A percentile compares a stretch with the other conserved stretches of the same genome.
phyloP scores from a whole-genome alignment of 2,888 invertebrate species.

The Troglohyphantes excavatus region DNA sequence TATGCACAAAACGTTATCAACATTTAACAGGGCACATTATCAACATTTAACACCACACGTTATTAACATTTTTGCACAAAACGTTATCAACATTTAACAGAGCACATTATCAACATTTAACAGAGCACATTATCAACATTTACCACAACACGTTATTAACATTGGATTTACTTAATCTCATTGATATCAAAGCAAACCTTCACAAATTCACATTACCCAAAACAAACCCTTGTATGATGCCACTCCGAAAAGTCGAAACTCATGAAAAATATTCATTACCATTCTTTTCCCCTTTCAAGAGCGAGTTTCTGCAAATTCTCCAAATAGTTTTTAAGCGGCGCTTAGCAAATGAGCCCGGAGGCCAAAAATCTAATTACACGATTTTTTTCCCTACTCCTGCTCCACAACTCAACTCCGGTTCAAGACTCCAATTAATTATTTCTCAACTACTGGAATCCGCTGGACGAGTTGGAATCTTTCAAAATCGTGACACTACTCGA shows the following conservation, averaged over 20 bases:
- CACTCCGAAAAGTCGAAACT: conserved; percentile 31
- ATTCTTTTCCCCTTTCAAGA: conserved; percentile 49
- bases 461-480: conserved; percentile 73
- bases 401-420: conserved; percentile 47
- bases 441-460: conserved; percentile 76
- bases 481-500: conserved; percentile 73
- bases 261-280: conserved; percentile 76
- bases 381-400: conserved; percentile 34
- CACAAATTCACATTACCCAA: neutral
- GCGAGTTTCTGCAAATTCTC: conserved; percentile 75
- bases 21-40: too few relatives aligned
- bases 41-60: too few relatives aligned
- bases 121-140: too few relatives aligned
- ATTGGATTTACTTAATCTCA: too few relatives aligned
- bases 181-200: too few relatives aligned
- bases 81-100: too few relatives aligned
- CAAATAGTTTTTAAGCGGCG: conserved; percentile 75
- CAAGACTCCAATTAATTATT: conserved; percentile 78
- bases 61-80: too few relatives aligned
- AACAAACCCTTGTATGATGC: neutral
- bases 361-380: conserved; percentile 77
- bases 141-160: too few relatives aligned
- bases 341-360: conserved; percentile 77
- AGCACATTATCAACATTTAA: too few relatives aligned
- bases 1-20: too few relatives aligned